Conservation (phyloP, 2,888 invertebrate species). For the Penaeus monodon region DNA sequence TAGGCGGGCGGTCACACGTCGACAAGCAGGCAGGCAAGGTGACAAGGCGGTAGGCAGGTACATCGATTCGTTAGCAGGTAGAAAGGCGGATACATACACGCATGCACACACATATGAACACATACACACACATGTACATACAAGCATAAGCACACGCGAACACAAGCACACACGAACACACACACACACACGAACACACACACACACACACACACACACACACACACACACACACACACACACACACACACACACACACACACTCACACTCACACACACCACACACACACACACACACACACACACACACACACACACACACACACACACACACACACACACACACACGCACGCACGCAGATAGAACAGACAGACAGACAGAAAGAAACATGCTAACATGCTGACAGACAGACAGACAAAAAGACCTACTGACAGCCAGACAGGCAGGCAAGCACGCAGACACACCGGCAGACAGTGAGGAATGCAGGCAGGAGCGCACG, state of each 20-base stretch:
- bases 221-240: not conserved
- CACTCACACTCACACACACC: not conserved
- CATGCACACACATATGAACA: not conserved
- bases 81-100: too few relatives aligned
- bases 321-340: not conserved
- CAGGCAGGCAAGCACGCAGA: not conserved
- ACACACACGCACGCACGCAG: not conserved
- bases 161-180: not conserved
- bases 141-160: not conserved
- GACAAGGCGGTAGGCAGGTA: too few relatives aligned
- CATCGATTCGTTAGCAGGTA: too few relatives aligned
- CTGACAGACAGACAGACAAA: too few relatives aligned
- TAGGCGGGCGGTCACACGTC: too few relatives aligned
- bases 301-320: not conserved
- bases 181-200: not conserved
- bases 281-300: too few relatives aligned
- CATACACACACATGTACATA: not conserved
- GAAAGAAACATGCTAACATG: not conserved
- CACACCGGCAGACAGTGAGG: not conserved
- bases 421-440: too few relatives aligned
- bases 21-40: too few relatives aligned
- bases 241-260: not conserved
- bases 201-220: too few relatives aligned
- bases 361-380: not conserved
- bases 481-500: conserved; percentile 1